phyloP scores from a whole-genome alignment of 2,888 invertebrate species.

The Pheosia gnoma region DNA sequence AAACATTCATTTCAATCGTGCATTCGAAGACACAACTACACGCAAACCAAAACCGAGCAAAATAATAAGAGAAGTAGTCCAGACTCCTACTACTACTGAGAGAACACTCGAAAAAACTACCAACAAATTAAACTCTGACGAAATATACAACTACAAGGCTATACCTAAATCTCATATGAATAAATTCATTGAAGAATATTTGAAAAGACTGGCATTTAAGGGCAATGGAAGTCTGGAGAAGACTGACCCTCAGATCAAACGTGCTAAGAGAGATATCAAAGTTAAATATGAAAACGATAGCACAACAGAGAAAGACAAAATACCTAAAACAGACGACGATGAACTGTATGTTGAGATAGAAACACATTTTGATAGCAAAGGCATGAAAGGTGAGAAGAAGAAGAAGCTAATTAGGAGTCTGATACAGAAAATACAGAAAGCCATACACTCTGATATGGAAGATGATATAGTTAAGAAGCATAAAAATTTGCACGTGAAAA shows the following conservation, averaged over 20 bases:
- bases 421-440: slow-evolving; percentile 71
- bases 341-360: slow-evolving; percentile 76
- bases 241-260: slow-evolving; percentile 35
- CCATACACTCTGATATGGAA: slow-evolving; percentile 55
- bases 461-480: slow-evolving; percentile 40
- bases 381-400: slow-evolving; percentile 66
- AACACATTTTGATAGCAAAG: slow-evolving; percentile 73
- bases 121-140: not conserved
- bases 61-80: not conserved
- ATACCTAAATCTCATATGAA: slow-evolving; percentile 42
- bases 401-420: slow-evolving; percentile 64
- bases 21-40: slow-evolving; percentile 10
- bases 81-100: not conserved
- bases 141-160: slow-evolving; percentile 7
- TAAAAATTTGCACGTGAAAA: slow-evolving; percentile 56
- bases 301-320: slow-evolving; percentile 35
- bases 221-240: slow-evolving; percentile 21
- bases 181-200: slow-evolving; percentile 49
- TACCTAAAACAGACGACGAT: slow-evolving; percentile 54
- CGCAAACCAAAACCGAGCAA: slow-evolving; percentile 8
- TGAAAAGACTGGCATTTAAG: slow-evolving; percentile 38
- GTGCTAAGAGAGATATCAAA: slow-evolving; percentile 65
- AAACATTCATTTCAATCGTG: slow-evolving; percentile 46
- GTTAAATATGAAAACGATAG: slow-evolving; percentile 44
- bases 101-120: slow-evolving; percentile 7